phyloP scores from a whole-genome alignment of 2,113 vertebrate genomes.

The Herpailurus yagouaroundi region DNA sequence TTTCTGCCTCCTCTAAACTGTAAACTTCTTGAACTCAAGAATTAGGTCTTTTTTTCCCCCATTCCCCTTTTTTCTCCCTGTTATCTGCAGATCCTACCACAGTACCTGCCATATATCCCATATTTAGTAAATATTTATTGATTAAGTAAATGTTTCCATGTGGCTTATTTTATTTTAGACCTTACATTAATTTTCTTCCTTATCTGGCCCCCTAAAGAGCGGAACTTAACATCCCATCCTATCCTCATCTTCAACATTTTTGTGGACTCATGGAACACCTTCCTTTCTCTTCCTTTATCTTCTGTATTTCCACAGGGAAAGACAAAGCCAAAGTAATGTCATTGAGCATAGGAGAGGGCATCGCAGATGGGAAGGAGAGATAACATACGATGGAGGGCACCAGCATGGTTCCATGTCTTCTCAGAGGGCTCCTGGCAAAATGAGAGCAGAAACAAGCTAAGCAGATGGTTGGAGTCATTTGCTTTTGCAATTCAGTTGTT shows the following conservation, averaged over 20 bases:
- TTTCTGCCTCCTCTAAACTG: neutral
- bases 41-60: too few relatives aligned
- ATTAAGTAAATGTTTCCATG: neutral
- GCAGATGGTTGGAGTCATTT: slow-evolving; percentile 72
- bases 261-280: neutral
- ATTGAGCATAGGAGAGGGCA: slow-evolving; percentile 51
- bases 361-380: slow-evolving; percentile 57
- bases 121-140: neutral
- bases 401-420: slow-evolving; percentile 68
- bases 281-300: neutral
- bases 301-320: slow-evolving; percentile 36
- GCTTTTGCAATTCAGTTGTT: slow-evolving; percentile 53
- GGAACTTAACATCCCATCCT: neutral
- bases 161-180: neutral
- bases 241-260: neutral
- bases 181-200: neutral
- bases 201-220: neutral
- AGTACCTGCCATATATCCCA: neutral
- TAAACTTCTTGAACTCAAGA: neutral
- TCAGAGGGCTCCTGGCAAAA: slow-evolving; percentile 75
- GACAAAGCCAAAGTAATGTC: slow-evolving; percentile 55
- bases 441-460: slow-evolving; percentile 45
- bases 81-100: neutral
- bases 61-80: neutral
- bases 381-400: neutral